These are phyloP conservation scores for Myotis yumanensis DNA, from an alignment of 2,113 vertebrate genomes.

Conservation along the genomic window DNA sequence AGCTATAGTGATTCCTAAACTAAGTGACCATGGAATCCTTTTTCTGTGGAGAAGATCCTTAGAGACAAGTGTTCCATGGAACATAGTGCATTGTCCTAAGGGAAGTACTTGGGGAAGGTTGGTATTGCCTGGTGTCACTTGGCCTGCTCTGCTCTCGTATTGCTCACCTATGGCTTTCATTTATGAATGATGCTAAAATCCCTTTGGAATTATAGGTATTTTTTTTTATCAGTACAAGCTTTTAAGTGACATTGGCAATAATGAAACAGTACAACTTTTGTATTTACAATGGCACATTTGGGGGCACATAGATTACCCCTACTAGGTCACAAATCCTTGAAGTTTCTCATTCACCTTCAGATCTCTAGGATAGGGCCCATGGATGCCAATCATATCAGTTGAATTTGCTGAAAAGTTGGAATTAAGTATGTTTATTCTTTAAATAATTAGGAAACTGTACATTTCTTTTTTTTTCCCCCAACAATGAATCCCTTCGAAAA, in stretches of 20 bases:
- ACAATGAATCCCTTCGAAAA: not conserved
- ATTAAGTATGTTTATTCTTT: constrained; percentile 24
- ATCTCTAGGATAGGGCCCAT: not conserved
- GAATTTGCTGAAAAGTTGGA: not conserved
- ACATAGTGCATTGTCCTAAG: not conserved
- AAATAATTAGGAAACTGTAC: not conserved
- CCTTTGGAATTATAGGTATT: not conserved
- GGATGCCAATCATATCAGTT: not conserved
- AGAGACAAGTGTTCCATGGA: not conserved
- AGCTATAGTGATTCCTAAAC: not conserved
- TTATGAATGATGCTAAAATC: not conserved
- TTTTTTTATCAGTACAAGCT: not conserved
- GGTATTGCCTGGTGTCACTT: not conserved
- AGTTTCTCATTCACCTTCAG: not conserved
- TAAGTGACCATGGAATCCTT: not conserved
- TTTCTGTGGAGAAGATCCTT: not conserved
- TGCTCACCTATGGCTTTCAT: not conserved
- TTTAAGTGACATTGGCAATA: not conserved
- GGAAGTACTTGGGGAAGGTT: not conserved
- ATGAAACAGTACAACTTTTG: not conserved
- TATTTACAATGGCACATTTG: not conserved
- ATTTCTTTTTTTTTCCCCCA: not conserved
- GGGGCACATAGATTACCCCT: not conserved
- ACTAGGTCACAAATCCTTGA: not conserved
- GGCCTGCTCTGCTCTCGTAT: not conserved